A percentile compares a stretch with the other conserved stretches of the same genome.
Evolutionary conservation across 92 coral and sea anemone genomes (phyloP).

Genomic region (Phenganax stokvisi): DNA sequence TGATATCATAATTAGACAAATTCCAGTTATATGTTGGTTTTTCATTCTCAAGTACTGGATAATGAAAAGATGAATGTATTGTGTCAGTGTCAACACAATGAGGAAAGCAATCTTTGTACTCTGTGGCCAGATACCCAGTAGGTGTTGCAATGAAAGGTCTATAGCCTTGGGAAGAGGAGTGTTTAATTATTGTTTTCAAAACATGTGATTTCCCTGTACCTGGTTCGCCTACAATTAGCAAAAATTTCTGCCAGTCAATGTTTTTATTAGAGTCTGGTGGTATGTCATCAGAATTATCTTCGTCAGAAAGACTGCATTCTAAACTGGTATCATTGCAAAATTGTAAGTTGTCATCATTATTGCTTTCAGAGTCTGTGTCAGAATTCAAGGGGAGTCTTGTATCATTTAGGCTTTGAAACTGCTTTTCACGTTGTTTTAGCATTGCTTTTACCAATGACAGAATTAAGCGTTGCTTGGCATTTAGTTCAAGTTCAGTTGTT

Average conservation of each 20-base stretch:
- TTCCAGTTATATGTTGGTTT: too few species aligned
- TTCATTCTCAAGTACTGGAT: too few species aligned
- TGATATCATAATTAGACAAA: too few species aligned
- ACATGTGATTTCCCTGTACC: slow-evolving; percentile 31
- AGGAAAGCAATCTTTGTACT: slow-evolving; percentile 9
- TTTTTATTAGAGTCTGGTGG: not conserved
- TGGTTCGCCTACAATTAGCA: slow-evolving; percentile 11
- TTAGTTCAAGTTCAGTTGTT: not conserved
- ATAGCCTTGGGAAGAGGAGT: not conserved
- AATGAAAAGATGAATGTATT: not conserved
- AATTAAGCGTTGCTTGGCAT: too few species aligned
- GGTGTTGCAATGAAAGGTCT: slow-evolving; percentile 4
- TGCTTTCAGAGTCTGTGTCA: not conserved
- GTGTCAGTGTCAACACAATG: slow-evolving; percentile 1
- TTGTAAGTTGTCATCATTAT: not conserved
- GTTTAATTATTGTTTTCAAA: not conserved
- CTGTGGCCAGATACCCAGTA: slow-evolving; percentile 3
- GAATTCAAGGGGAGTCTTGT: too few species aligned
- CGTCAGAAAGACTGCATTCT: too few species aligned
- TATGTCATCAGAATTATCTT: too few species aligned
- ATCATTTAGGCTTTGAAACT: not conserved
- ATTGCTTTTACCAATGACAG: not conserved
- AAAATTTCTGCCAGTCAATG: slow-evolving; percentile 19
- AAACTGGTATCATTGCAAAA: too few species aligned
- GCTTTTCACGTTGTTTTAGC: not conserved